phyloP scores from a whole-genome alignment of 2,888 invertebrate species.

The Microdon myrmicae region DNA sequence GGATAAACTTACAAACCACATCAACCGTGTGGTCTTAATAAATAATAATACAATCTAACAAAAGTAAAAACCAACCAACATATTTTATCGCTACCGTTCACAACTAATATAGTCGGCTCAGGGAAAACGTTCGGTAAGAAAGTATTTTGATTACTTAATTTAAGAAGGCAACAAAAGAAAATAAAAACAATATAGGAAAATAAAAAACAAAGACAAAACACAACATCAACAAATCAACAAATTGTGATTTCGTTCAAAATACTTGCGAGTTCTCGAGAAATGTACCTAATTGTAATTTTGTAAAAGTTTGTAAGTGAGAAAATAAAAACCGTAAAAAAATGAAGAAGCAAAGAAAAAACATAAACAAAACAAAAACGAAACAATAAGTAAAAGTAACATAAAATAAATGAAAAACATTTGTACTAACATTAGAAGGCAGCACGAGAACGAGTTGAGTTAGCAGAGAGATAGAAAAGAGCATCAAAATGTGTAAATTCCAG shows the following conservation, averaged over 20 bases:
- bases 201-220: constrained; percentile 4
- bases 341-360: constrained; percentile 5
- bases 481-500: too few species aligned
- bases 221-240: constrained; percentile 25
- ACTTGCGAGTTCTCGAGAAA: constrained; percentile 49
- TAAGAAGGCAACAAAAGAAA: constrained; percentile 33
- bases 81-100: constrained; percentile 51
- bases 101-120: constrained; percentile 52
- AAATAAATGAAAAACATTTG: constrained; percentile 18
- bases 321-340: constrained; percentile 15
- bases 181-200: constrained; percentile 1
- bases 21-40: too few species aligned
- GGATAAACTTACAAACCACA: too few species aligned
- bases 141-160: constrained; percentile 47
- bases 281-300: constrained; percentile 52
- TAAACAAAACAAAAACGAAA: constrained; percentile 11
- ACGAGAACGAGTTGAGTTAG: constrained; percentile 35
- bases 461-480: constrained; percentile 43
- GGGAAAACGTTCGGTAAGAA: constrained; percentile 51
- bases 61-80: too few species aligned
- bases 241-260: constrained; percentile 52
- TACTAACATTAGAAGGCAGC: constrained; percentile 38
- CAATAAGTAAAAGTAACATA: too few species aligned
- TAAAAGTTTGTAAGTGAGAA: constrained; percentile 46
- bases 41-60: too few species aligned